Evolutionary conservation across 1,140 invertebrate species (phyloP), one percentile per base, ranked within the genome.

Genomic region (Eumeta japonica): DNA sequence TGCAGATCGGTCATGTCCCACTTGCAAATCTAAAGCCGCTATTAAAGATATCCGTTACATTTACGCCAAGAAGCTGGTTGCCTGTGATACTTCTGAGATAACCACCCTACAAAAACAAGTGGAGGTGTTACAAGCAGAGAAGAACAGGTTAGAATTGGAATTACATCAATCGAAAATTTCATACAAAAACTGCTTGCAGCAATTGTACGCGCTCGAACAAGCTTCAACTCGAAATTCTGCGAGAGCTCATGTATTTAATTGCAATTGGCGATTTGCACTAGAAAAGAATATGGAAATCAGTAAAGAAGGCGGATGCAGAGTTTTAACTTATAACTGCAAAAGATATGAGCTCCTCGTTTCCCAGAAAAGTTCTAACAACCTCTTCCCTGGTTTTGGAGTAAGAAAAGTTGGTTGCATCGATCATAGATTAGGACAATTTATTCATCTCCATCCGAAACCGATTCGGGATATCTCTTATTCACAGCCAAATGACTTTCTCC

Each of bases 401-500:
- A 81, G 83, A 49, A 90, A 88, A 71, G 75, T 94, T 0, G 84
- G 84, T 55, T 77, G 82, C 0, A 53, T 80, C 1, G 81, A 79
- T 19, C 86, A 86, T 32, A 79, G 70, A 47, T 48, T 75, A 11
- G 72, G 68, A 3, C 78, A 75, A 43, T 84, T 82, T 41, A 61
- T 86, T 17, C 79, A 80, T 35, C 61, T 91, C 9, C 91, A 94
- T 44, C 72, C 73, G 1, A 79, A 84, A 43, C 59, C 76, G 28
- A 89, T 96, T 12, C 76, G 90, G 32, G 91, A 93, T 54, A 63
- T 94, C 16, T 74, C 78, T 0, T 90, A 94, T 53, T 86, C 88
- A 47, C 78, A 79, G 1, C 78, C 83, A 17, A 73, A 81, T 19
- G 82, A 88, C 39, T 54, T 87, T 9, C 60, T 94, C 4, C 64